Evolutionary conservation across 35 echinoderm and acorn worm genomes (phyloP).

Genomic region (Diadema setosum): DNA sequence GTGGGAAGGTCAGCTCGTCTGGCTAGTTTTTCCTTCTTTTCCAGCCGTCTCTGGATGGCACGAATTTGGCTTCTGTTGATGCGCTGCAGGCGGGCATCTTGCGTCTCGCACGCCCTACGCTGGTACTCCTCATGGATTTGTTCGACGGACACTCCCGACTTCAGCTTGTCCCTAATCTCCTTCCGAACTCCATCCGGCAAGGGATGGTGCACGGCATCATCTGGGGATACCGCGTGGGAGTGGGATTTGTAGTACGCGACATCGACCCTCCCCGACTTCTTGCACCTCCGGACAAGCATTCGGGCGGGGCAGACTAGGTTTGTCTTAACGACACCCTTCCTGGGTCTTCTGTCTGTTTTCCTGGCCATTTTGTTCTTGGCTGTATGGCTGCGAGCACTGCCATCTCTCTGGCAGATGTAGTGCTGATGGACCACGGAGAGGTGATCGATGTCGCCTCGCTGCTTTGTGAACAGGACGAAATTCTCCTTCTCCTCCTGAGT

Average conservation of each 20-base stretch:
- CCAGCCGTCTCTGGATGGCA: not conserved
- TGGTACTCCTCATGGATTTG: not conserved
- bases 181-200: not conserved
- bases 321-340: conserved; percentile 1
- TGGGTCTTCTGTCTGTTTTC: not conserved
- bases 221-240: not conserved
- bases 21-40: not conserved
- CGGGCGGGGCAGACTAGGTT: conserved; percentile 22
- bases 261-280: not conserved
- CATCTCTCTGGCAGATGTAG: conserved; percentile 23
- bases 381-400: not conserved
- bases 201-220: not conserved
- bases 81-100: not conserved
- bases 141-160: not conserved
- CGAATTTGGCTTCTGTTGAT: not conserved
- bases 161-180: not conserved
- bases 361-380: not conserved
- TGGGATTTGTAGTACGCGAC: conserved; percentile 27
- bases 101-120: not conserved
- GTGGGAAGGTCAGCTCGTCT: too few species aligned
- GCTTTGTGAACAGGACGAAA: conserved; percentile 30
- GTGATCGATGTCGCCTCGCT: not conserved
- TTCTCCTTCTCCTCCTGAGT: not conserved
- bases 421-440: not conserved
- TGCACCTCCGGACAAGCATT: conserved; percentile 1